Evolutionary conservation across 2,797 vertebrate genomes (phyloP), one percentile per base, ranked within the genome.

Genomic region (Uromys caudimaculatus): DNA sequence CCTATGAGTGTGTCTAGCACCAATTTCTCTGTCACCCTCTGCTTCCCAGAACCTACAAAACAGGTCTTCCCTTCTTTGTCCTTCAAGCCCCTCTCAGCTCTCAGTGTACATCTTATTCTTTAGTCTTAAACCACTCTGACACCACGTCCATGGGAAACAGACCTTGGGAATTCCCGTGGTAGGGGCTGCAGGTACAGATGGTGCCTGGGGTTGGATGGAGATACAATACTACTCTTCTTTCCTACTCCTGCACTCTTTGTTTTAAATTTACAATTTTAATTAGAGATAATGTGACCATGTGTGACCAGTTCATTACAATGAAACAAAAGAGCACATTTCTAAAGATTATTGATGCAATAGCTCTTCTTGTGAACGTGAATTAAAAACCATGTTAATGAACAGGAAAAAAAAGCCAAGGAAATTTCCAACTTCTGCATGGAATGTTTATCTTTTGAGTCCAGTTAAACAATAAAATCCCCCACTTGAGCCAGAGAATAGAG

Each of bases 231-330:
- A 35, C 38, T 44, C 44, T 93, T 90, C 44, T 62, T 41, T 41
- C 35, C 50, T 21, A 23, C 8, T 67, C 58, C n/a, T 38, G 29
- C 7, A 4, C 5, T 5, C 23, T 41, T 88, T 2, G n/a, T 92
- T 91, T 94, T 10, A 91, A 95, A 62, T 76, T 62, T 27, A 3
- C 52, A 23, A 32, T 47, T 76, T 93, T 89, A 77, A 82, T n/a
- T 78, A 58, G 29, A 58, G 24, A 69, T 24, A 38, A 35, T 16
- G 38, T 62, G 41, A 50, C 76, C 23, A 75, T 21, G 19, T 35
- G 4, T 9, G 41, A 44, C 78, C 50, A 58, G 21, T 71, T 94
- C 52, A 79, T 32, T 41, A 79, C 5, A 71, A 27, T 8, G 56
- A 76, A 95, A 47, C 58, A 88, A 6, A 38, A 73, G 16, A 12